These are phyloP conservation scores for Malacosoma neustria DNA, from an alignment of 2,888 invertebrate genomes.

Conservation along the genomic window DNA sequence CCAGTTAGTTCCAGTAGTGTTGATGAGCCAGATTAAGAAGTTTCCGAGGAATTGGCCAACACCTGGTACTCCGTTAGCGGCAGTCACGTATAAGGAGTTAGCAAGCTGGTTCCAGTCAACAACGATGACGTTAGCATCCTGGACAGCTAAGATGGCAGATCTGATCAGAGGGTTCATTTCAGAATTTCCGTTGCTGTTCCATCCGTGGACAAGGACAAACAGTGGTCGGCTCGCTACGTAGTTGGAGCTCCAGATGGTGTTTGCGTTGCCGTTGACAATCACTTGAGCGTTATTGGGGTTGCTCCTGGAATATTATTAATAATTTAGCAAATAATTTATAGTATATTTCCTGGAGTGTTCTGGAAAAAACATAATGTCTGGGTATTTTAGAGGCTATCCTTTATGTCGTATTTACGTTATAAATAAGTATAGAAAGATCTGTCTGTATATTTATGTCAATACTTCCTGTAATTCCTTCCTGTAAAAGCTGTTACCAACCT, in stretches of 20 bases:
- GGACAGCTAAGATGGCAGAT: conserved; percentile 35
- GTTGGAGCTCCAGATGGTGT: conserved; percentile 30
- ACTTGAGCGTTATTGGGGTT: conserved; percentile 30
- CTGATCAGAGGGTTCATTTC: conserved; percentile 32
- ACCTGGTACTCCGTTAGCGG: conserved; percentile 29
- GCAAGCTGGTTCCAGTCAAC: conserved; percentile 43
- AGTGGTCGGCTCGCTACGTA: conserved; percentile 28
- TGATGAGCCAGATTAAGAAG: conserved; percentile 43
- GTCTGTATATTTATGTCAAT: too few species aligned
- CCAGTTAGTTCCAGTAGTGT: conserved; percentile 42
- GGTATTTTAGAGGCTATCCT: too few species aligned
- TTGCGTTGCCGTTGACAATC: conserved; percentile 31
- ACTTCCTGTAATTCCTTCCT: too few species aligned
- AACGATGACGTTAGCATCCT: conserved; percentile 42
- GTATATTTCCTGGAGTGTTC: too few species aligned
- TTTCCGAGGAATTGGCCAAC: conserved; percentile 41
- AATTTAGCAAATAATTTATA: not conserved
- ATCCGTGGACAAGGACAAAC: conserved; percentile 47
- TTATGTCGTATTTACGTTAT: too few species aligned
- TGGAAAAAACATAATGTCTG: too few species aligned
- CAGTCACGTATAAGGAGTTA: conserved; percentile 24
- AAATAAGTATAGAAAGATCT: too few species aligned
- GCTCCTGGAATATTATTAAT: conserved; percentile 19
- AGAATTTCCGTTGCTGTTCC: conserved; percentile 40
- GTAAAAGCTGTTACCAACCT: too few species aligned